A percentile compares a stretch with the other conserved stretches of the same genome.
These are phyloP conservation scores for Brachionus plicatilis DNA, from an alignment of 1,140 invertebrate species.

Conservation along the genomic window DNA sequence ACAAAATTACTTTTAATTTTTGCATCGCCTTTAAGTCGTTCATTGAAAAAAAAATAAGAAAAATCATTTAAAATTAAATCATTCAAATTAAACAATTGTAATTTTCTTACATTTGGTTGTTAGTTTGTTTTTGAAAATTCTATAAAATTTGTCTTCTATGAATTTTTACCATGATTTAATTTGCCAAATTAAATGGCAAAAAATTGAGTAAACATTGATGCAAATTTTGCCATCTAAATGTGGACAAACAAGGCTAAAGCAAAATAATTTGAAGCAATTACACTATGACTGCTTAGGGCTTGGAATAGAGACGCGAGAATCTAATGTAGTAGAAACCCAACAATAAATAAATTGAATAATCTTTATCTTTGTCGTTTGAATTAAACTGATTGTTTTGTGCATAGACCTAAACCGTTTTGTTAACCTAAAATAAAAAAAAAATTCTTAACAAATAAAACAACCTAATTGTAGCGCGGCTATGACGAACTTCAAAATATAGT, in stretches of 20 bases:
- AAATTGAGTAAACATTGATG: too few relatives aligned
- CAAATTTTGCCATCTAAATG: neutral
- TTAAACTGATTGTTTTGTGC: neutral
- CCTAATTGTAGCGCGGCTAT: slow-evolving; percentile 35
- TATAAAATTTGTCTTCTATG: too few relatives aligned
- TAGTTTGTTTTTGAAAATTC: too few relatives aligned
- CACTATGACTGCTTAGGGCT: neutral
- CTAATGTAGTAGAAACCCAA: neutral
- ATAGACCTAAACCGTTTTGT: neutral
- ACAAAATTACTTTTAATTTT: too few relatives aligned
- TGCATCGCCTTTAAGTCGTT: too few relatives aligned
- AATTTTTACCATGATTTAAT: too few relatives aligned
- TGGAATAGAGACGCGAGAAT: neutral
- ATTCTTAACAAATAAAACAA: neutral
- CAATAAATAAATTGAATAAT: slow-evolving; percentile 23
- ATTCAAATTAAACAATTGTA: too few relatives aligned
- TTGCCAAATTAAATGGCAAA: too few relatives aligned
- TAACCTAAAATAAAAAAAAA: neutral
- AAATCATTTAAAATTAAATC: too few relatives aligned
- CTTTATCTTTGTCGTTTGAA: slow-evolving; percentile 10
- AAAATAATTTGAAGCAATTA: neutral
- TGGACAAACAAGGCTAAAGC: neutral
- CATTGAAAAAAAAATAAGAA: too few relatives aligned
- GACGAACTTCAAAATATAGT: slow-evolving; percentile 38
- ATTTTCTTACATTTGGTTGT: too few relatives aligned